Percentiles rank a stretch among this genome's conserved stretches.
Conservation (phyloP, 2,797 vertebrate genomes). For the Poliocrania exsul region DNA sequence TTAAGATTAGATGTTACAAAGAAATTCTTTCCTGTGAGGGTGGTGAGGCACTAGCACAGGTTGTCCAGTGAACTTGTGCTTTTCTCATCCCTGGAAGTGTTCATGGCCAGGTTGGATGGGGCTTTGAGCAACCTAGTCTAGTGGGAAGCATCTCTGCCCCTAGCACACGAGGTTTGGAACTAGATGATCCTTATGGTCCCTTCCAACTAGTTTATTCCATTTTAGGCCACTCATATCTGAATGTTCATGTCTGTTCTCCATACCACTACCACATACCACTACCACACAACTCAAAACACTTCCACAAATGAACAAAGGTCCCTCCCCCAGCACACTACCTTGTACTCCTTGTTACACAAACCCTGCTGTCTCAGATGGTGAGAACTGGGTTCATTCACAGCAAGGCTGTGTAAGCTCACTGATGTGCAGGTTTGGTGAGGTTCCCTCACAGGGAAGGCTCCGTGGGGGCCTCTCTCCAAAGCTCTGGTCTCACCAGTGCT, state of each 20-base stretch:
- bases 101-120: not conserved
- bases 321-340: not conserved
- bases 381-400: not conserved
- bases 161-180: not conserved
- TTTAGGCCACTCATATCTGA: accelerated
- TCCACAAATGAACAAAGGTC: not conserved
- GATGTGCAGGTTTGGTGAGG: not conserved
- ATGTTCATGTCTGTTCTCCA: not conserved
- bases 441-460: not conserved
- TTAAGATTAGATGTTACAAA: not conserved
- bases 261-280: no score
- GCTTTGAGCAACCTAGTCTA: not conserved
- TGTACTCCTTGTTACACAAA: not conserved
- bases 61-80: not conserved
- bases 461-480: not conserved
- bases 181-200: not conserved
- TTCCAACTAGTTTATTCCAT: not conserved
- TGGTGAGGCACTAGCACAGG: not conserved
- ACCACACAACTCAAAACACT: not conserved
- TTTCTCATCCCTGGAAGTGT: not conserved
- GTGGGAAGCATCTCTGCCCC: not conserved
- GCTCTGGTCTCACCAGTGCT: not conserved
- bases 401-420: not conserved
- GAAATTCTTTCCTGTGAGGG: not conserved
- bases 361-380: accelerated